Base-by-base conservation (phyloP, 2,888 invertebrate species). In the Sthenelais limicola region DNA sequence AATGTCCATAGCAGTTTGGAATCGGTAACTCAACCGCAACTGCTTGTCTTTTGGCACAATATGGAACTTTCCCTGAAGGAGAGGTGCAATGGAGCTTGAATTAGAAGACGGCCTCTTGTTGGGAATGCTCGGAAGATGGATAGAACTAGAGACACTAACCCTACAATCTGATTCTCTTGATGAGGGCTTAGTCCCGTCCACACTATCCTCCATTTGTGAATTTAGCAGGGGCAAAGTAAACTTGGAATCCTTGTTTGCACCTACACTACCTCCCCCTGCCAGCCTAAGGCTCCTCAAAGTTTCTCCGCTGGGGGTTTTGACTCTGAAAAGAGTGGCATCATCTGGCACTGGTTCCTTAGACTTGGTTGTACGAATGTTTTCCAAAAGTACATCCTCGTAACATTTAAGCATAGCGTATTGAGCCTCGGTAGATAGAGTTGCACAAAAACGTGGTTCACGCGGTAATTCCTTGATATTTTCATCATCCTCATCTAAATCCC, bases 391-490 rank as follows among this genome's bases (percentile, higher is more conserved):
- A 70, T 85, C 85, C 72, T 85, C 86, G 69, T 86, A 86, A 0
- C 86, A 82, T 74, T 85, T 85, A 80, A 86, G 79, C 75, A 83
- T 81, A 62, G 86, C 84, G 73, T 82, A 86, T 76, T 86, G 86
- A 0, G 85, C 86, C 69, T 85, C 85, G 3, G 82, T 77, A 0
- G 85, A 85, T 47, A 86, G 74, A 5, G 82, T 81, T 0, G 86
- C 81, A 21, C 82, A 81, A 74, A 86, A 86, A 18, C 86, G 75
- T 0, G 85, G 82, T 26, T 77, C 75, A 30, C 74, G 76, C 5
- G 85, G 85, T 32, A 85, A 68, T 52, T 80, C 68, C 12, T 48
- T 58, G 15, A 51, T 38, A 21, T 58, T 3, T 26, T 71, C 71
- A 7, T 71, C 62, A n/a, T 58, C 58, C 47, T 58, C 58, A 0